Evolutionary conservation across 2,797 vertebrate species (phyloP).

Genomic region (Eutrigla gurnardus): DNA sequence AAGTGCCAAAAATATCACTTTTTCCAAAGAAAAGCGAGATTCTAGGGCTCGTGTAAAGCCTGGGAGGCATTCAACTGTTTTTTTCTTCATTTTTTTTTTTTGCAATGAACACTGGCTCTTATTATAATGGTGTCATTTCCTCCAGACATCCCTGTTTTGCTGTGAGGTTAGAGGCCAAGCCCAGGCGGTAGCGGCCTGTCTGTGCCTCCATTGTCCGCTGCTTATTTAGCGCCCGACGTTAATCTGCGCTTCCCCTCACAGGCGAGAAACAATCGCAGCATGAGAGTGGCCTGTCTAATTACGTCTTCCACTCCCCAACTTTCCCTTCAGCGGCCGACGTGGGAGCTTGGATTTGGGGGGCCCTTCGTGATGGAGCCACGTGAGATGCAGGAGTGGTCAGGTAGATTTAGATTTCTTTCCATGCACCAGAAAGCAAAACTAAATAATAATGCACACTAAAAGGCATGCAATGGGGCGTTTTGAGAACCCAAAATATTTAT

Average conservation of each 20-base stretch:
- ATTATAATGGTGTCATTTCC: constrained; percentile 80
- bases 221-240: constrained; percentile 76
- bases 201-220: constrained; percentile 73
- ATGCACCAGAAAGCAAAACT: too few species aligned
- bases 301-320: constrained; percentile 76
- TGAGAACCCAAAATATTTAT: constrained; percentile 1
- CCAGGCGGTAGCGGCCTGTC: constrained; percentile 67
- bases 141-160: constrained; percentile 73
- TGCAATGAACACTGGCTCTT: constrained; percentile 43
- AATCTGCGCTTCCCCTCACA: constrained; percentile 72
- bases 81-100: constrained; percentile 1
- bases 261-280: constrained; percentile 74
- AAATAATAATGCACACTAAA: too few species aligned
- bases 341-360: constrained; percentile 36
- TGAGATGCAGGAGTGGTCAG: constrained; percentile 29
- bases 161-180: constrained; percentile 74
- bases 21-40: neutral
- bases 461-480: constrained; percentile 4
- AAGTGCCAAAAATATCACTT: neutral
- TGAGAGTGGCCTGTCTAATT: constrained; percentile 75
- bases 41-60: neutral
- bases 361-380: constrained; percentile 49
- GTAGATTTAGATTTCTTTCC: constrained; percentile 37
- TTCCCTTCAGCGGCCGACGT: constrained; percentile 56
- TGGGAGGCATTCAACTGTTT: constrained; percentile 7